These are phyloP conservation scores for Andrena hattorfiana DNA, from an alignment of 2,888 invertebrate genomes.

Conservation along the genomic window DNA sequence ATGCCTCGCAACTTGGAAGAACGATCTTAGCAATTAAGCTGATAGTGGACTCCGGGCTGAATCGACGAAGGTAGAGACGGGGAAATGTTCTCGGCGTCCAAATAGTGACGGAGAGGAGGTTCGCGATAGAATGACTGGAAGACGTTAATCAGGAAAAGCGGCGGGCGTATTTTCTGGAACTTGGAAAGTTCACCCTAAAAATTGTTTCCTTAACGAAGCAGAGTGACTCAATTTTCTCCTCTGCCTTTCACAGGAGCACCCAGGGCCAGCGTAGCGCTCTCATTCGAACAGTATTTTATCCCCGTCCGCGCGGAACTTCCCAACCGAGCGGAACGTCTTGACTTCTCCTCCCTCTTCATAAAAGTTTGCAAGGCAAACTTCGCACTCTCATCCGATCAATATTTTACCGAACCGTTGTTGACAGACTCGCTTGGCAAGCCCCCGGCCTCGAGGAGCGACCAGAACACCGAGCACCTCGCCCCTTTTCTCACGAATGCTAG, in stretches of 20 bases:
- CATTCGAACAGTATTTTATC: slow-evolving; percentile 3
- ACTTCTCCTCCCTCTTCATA: slow-evolving; percentile 20
- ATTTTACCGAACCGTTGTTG: slow-evolving; percentile 31
- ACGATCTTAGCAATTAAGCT: not conserved
- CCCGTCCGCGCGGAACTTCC: not conserved
- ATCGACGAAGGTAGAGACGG: not conserved
- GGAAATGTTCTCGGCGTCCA: not conserved
- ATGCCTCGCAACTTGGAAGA: not conserved
- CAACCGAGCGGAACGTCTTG: slow-evolving; percentile 16
- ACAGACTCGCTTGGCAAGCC: slow-evolving; percentile 12
- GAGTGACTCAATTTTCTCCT: not conserved
- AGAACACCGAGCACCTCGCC: not conserved
- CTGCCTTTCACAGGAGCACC: not conserved
- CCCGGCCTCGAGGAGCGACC: not conserved
- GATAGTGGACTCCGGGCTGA: not conserved
- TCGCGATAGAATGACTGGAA: not conserved
- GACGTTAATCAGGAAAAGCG: not conserved
- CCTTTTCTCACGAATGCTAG: not conserved
- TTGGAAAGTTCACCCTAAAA: not conserved
- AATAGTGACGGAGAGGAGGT: not conserved
- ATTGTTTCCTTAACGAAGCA: not conserved
- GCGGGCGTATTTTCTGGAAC: not conserved
- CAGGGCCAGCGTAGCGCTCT: not conserved
- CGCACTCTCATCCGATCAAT: slow-evolving; percentile 29
- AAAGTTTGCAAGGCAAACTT: slow-evolving; percentile 33